Conservation (phyloP, 2,113 vertebrate species). For the Festucalex cinctus region DNA sequence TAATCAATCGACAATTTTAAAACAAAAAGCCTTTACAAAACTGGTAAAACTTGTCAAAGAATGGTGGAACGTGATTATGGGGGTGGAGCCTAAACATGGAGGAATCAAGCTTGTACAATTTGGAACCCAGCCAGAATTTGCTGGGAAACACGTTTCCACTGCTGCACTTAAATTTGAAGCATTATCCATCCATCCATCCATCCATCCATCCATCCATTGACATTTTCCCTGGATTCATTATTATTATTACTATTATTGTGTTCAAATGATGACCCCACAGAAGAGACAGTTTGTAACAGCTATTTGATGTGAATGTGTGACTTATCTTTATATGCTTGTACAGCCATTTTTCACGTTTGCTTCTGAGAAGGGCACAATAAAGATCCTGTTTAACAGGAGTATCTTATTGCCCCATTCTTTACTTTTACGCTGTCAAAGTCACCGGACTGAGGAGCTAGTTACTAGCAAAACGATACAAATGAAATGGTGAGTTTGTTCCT, state of each 20-base stretch:
- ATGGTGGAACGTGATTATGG: background rate
- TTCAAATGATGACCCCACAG: background rate
- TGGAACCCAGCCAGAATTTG: background rate
- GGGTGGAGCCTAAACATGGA: background rate
- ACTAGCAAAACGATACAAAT: background rate
- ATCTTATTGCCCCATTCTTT: background rate
- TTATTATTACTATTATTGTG: background rate
- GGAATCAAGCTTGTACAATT: background rate
- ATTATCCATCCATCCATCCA: no score
- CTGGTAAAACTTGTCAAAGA: constrained; percentile 12
- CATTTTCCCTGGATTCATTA: no score
- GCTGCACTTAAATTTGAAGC: background rate
- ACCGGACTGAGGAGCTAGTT: background rate
- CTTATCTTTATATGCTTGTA: background rate
- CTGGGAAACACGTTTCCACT: background rate
- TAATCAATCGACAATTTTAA: constrained; percentile 29
- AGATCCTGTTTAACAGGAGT: background rate
- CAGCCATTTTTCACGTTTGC: background rate
- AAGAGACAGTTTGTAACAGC: background rate
- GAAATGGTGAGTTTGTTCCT: background rate
- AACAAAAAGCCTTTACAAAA: constrained; percentile 9
- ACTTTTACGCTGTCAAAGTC: background rate
- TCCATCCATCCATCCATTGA: no score
- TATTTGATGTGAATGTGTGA: background rate
- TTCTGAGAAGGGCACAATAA: background rate